Evolutionary conservation across 2,797 vertebrate genomes (phyloP).

Genomic region (Pithecia hirsuta): DNA sequence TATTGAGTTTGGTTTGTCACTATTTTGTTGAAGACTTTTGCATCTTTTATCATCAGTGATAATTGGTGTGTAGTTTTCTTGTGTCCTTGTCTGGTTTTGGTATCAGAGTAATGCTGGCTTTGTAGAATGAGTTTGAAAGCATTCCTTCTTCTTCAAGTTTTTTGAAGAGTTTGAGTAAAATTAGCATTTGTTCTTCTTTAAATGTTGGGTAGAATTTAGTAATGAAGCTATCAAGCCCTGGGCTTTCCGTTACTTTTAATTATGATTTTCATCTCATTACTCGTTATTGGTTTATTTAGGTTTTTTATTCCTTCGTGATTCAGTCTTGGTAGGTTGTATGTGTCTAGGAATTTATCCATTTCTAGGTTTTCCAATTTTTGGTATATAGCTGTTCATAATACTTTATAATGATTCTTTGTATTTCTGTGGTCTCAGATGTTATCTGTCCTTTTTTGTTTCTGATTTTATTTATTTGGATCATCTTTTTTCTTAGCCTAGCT

Average conservation of each 20-base stretch:
- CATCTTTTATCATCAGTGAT: background rate
- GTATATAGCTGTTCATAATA: background rate
- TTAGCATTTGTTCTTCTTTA: background rate
- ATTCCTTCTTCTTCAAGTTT: background rate
- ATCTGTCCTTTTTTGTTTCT: background rate
- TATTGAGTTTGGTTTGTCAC: background rate
- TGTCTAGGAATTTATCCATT: background rate
- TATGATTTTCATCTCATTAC: background rate
- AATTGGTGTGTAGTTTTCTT: background rate
- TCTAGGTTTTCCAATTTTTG: background rate
- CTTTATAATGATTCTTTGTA: background rate
- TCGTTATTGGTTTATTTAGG: background rate
- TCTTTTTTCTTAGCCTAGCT: background rate
- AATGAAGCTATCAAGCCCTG: background rate
- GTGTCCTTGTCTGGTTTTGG: background rate
- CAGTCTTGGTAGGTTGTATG: background rate
- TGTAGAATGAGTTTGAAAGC: background rate
- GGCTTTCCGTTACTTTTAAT: background rate
- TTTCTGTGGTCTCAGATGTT: background rate
- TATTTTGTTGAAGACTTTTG: background rate
- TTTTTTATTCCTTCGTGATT: background rate
- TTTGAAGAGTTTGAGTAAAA: background rate
- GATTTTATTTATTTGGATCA: background rate
- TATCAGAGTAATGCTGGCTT: background rate
- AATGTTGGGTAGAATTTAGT: background rate